Conservation (phyloP, 2,888 invertebrate species). For the Lucinisca nassula region DNA sequence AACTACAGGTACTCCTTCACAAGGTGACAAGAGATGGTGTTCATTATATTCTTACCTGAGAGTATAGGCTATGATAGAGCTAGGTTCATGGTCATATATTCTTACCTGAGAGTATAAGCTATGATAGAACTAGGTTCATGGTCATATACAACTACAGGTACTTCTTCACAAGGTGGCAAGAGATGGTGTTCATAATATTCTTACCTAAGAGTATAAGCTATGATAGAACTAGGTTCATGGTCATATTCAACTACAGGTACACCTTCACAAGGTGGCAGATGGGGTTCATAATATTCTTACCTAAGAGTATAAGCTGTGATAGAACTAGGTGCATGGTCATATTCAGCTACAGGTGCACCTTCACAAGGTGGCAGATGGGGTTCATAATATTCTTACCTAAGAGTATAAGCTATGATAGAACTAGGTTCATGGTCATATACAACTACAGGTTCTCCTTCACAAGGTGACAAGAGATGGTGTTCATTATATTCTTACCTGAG, state of each 20-base stretch:
- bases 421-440: constrained; percentile 94
- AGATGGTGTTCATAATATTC: constrained; percentile 91
- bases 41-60: constrained; percentile 88
- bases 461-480: constrained; percentile 91
- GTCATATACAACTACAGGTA: constrained; percentile 91
- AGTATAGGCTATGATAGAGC: too few species aligned
- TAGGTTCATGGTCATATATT: constrained; percentile 92
- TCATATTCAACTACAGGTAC: constrained; percentile 91
- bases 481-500: constrained; percentile 90
- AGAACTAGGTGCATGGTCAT: too few species aligned
- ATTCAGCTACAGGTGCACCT: constrained; percentile 89
- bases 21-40: constrained; percentile 91
- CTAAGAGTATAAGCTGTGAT: too few species aligned
- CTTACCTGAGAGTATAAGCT: constrained; percentile 92
- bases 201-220: constrained; percentile 93
- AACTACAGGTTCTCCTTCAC: constrained; percentile 88
- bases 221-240: constrained; percentile 94
- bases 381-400: constrained; percentile 88
- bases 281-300: too few species aligned
- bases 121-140: constrained; percentile 95
- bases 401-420: constrained; percentile 95
- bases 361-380: constrained; percentile 47
- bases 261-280: constrained; percentile 89
- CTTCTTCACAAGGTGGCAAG: constrained; percentile 88
- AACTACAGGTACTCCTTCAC: constrained; percentile 88